Base-by-base conservation (phyloP, 2,797 vertebrate species). In the Falco columbarius region DNA sequence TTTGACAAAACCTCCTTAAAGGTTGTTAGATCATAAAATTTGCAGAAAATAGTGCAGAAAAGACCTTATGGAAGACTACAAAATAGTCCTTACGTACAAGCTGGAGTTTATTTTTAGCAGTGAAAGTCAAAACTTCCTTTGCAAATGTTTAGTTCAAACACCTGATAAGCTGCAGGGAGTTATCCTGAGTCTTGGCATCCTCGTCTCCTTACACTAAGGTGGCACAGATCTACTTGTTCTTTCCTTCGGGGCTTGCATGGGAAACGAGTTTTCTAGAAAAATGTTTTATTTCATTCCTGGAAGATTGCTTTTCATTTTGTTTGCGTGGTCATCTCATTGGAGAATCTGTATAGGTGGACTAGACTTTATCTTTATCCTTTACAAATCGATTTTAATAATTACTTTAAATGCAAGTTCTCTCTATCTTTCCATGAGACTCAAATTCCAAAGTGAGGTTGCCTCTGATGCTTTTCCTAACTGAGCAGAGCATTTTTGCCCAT, bases 91-190 rank as follows among this genome's bases (percentile, higher is more conserved):
- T 54, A 58, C 0, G 3, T 59, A 83, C 81, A 73, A 73, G 66
- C 36, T 84, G 74, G 30, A 77, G 52, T 79, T 82, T 95, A 95
- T 95, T 97, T 95, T 96, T 97, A 95, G 94, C 15, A 87, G 93
- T 1, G 71, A 32, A 95, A 95, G 74, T 95, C 81, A 96, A 94
- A 96, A 96, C 92, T 95, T 93, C 94, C 90, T 89, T 85, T 93
- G 90, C 77, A 85, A 92, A 95, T 96, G 84, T 95, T 97, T 97
- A 94, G 74, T 80, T 97, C 63, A 82, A 94, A 93, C 93, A 93
- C 89, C 86, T 96, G 94, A 97, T 82, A 92, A 92, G 55, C 94
- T 10, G 15, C 71, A 81, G 65, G 63, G 67, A 91, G 27, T 59
- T 86, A 73, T 74, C 82, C 59, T 16, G 42, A 83, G 12, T 55